Evolutionary conservation across 2,113 vertebrate species (phyloP).

Genomic region (Nipponia nippon): DNA sequence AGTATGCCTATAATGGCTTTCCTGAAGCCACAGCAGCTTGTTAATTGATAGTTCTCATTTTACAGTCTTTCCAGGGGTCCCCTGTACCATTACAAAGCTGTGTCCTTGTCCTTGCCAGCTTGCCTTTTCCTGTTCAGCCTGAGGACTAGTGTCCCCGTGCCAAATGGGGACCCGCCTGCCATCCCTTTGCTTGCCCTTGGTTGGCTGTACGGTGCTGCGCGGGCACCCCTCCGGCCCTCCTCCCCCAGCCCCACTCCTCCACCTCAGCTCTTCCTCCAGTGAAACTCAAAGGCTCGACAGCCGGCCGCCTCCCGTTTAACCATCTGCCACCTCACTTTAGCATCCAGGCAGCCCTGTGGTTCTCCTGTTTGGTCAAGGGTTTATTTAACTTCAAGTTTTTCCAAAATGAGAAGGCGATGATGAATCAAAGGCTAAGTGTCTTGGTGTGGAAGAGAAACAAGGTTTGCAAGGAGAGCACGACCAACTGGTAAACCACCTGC

Average conservation of each 20-base stretch:
- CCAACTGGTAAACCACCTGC: background rate
- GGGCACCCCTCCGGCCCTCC: background rate
- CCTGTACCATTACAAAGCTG: background rate
- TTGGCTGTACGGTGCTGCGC: background rate
- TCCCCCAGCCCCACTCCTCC: background rate
- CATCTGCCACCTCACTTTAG: rapidly evolving
- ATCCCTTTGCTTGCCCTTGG: background rate
- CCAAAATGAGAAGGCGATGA: background rate
- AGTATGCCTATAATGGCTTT: background rate
- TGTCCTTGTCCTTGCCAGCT: background rate
- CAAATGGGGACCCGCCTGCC: rapidly evolving
- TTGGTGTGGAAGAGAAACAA: background rate
- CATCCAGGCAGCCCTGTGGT: background rate
- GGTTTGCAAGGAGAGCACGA: background rate
- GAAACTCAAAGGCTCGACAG: background rate
- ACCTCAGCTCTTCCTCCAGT: background rate
- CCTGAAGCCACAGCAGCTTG: slow-evolving; percentile 12
- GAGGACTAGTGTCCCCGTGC: background rate
- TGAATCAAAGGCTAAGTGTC: background rate
- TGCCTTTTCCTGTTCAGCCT: background rate
- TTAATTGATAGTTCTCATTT: slow-evolving; percentile 32
- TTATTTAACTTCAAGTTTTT: background rate
- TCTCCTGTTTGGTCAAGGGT: background rate
- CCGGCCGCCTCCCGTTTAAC: background rate
- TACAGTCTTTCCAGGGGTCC: background rate